Percentiles rank a stretch among this genome's conserved stretches.
Conservation (phyloP, 2,797 vertebrate species). For the Rhabdophis nuchalis region DNA sequence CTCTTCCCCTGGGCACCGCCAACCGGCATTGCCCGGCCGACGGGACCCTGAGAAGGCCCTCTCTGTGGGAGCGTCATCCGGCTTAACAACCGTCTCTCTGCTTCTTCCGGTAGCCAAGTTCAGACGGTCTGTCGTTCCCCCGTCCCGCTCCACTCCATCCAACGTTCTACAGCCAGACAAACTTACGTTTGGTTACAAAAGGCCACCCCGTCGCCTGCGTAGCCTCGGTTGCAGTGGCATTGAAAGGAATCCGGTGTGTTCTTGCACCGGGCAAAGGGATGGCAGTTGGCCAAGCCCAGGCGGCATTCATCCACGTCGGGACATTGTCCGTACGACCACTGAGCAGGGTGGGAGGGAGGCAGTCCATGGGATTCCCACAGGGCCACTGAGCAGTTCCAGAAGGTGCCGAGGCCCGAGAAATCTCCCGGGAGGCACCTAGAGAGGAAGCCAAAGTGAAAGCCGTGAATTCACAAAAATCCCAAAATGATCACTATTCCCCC, state of each 20-base stretch:
- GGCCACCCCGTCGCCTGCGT: conserved; percentile 83
- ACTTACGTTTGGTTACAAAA: conserved; percentile 92
- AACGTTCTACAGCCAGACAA: rapidly evolving
- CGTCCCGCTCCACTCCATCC: background rate
- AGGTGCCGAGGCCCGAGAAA: conserved; percentile 75
- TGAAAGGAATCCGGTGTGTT: conserved; percentile 89
- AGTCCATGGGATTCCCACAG: conserved; percentile 72
- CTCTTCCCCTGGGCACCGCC: too few relatives aligned
- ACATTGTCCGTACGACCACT: conserved; percentile 88
- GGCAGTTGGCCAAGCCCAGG: conserved; percentile 85
- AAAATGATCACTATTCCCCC: background rate
- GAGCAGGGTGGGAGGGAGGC: conserved; percentile 69
- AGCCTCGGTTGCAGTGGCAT: conserved; percentile 89
- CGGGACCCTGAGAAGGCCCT: too few relatives aligned
- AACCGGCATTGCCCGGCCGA: too few relatives aligned
- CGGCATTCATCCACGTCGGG: conserved; percentile 92
- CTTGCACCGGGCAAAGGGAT: conserved; percentile 81
- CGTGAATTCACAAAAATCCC: background rate
- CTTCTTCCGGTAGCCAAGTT: background rate
- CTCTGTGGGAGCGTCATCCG: too few relatives aligned
- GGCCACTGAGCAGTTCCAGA: conserved; percentile 80
- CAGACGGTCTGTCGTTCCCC: background rate
- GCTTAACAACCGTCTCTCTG: background rate
- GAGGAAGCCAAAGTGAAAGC: background rate
- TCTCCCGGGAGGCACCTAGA: conserved; percentile 87